Evolutionary conservation across 2,888 invertebrate species (phyloP).

Genomic region (Hypena proboscidalis): DNA sequence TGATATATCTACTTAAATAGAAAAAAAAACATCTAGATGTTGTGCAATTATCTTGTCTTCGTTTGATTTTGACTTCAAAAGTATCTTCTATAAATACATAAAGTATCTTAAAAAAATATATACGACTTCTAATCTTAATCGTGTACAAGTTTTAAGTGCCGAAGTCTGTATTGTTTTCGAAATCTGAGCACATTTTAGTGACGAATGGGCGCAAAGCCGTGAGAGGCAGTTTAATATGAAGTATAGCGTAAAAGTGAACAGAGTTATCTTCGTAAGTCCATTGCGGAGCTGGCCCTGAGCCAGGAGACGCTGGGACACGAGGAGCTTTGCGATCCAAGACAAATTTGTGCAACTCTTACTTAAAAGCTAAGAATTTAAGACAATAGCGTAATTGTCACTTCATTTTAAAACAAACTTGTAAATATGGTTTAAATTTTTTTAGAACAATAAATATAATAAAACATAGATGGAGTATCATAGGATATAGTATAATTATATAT

Average conservation of each 20-base stretch:
- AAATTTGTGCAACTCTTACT: constrained; percentile 43
- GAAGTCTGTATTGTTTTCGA: constrained; percentile 13
- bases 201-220: constrained; percentile 19
- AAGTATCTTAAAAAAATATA: neutral
- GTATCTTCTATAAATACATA: neutral
- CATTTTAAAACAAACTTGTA: neutral
- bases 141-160: too few relatives aligned
- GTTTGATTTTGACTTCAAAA: neutral
- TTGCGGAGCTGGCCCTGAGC: constrained; percentile 40
- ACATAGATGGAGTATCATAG: too few relatives aligned
- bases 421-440: neutral
- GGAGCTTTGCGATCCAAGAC: constrained; percentile 40
- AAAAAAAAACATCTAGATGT: too few relatives aligned
- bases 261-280: constrained; percentile 34
- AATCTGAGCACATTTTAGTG: constrained; percentile 19
- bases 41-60: too few relatives aligned
- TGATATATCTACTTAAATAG: too few relatives aligned
- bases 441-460: too few relatives aligned
- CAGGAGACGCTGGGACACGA: constrained; percentile 33
- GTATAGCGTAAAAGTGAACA: constrained; percentile 32
- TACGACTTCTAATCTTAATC: too few relatives aligned
- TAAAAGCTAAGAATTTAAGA: constrained; percentile 32
- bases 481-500: too few relatives aligned
- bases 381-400: constrained; percentile 13
- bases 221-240: constrained; percentile 37